Percentiles rank a stretch among this genome's conserved stretches.
These are phyloP conservation scores for Ondatra zibethicus DNA, from an alignment of 2,113 vertebrate genomes.

Conservation along the genomic window DNA sequence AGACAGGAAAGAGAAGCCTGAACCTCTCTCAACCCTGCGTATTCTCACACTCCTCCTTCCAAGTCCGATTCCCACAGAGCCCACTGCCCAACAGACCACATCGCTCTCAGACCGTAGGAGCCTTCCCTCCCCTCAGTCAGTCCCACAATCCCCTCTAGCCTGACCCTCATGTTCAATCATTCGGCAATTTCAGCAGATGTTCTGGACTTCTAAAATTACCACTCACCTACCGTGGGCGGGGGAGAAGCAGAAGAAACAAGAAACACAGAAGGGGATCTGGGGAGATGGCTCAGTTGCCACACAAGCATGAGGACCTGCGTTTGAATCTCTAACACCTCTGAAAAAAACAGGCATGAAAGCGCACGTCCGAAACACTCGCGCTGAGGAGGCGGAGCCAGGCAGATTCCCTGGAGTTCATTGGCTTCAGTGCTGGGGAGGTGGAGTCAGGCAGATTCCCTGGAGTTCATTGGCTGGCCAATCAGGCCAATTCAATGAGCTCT, in stretches of 20 bases:
- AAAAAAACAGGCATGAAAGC: not conserved
- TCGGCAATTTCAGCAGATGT: slow-evolving; percentile 57
- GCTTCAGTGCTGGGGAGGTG: too few species aligned
- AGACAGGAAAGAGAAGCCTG: not conserved
- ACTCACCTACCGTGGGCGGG: not conserved
- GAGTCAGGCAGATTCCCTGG: not conserved
- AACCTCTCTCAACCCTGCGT: not conserved
- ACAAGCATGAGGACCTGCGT: not conserved
- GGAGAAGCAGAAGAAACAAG: not conserved
- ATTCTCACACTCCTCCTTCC: not conserved
- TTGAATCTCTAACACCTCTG: not conserved
- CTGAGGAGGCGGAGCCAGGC: not conserved
- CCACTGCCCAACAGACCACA: not conserved
- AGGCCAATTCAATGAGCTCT: not conserved
- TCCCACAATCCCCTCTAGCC: not conserved
- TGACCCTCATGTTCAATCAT: slow-evolving; percentile 12
- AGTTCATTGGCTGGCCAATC: not conserved
- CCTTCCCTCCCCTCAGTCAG: not conserved
- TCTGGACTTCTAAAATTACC: slow-evolving; percentile 66
- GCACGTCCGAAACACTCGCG: not conserved
- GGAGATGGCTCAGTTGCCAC: not conserved
- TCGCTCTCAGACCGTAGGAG: not conserved
- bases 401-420: not conserved
- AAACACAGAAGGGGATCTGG: not conserved
- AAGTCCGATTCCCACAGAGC: not conserved